Percentiles rank a stretch among this genome's conserved stretches.
These are phyloP conservation scores for Lysandra bellargus DNA, from an alignment of 2,888 invertebrate species.

Conservation along the genomic window DNA sequence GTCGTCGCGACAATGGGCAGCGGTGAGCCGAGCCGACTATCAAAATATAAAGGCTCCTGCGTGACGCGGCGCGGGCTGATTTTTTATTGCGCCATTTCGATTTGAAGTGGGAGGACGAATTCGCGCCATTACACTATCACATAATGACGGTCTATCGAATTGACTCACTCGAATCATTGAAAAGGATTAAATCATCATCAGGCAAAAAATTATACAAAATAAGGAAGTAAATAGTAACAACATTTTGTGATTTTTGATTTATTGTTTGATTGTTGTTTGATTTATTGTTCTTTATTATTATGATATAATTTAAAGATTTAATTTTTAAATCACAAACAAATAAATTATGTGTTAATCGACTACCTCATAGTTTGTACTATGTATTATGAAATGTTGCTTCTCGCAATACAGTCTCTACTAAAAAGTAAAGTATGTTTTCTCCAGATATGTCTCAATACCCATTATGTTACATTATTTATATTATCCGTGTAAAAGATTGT, in stretches of 20 bases:
- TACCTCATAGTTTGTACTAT: no score
- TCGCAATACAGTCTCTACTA: background rate
- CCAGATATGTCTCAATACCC: background rate
- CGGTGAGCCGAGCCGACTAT: constrained; percentile 75
- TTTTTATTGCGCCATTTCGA: constrained; percentile 63
- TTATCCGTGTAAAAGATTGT: background rate
- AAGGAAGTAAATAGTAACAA: background rate
- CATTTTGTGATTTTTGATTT: no score
- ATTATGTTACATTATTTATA: background rate
- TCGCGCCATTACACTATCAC: constrained; percentile 48
- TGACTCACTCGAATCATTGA: constrained; percentile 30
- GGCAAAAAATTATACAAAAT: background rate
- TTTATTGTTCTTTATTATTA: no score
- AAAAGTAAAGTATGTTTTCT: no score
- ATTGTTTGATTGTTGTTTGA: no score
- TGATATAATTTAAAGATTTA: no score
- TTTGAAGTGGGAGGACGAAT: constrained; percentile 59
- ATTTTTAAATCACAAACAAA: no score
- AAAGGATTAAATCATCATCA: constrained; percentile 31
- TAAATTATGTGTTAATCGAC: no score
- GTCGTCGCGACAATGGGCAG: constrained; percentile 64
- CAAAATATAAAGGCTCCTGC: constrained; percentile 73
- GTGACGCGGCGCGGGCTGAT: constrained; percentile 74
- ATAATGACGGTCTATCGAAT: constrained; percentile 36
- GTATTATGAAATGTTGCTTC: no score